Percentiles rank a stretch among this genome's conserved stretches.
phyloP scores from a whole-genome alignment of 2,888 invertebrate genomes.

The Mylabris sibirica region DNA sequence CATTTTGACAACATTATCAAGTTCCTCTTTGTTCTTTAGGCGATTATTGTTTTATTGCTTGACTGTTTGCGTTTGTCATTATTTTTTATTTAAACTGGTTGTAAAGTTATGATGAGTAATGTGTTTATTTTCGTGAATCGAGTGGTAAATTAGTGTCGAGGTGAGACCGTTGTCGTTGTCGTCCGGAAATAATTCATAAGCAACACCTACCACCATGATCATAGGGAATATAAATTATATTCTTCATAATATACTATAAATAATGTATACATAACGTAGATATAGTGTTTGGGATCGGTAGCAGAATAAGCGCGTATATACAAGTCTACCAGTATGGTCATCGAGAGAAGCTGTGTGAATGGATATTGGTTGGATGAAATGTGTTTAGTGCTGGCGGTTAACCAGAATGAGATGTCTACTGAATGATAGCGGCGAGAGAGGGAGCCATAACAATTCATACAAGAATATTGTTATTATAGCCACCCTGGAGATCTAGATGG shows the following conservation, averaged over 20 bases:
- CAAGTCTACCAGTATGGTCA: constrained; percentile 24
- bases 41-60: neutral
- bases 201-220: constrained; percentile 31
- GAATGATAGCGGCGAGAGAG: constrained; percentile 44
- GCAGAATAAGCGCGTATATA: constrained; percentile 8
- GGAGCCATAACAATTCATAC: constrained; percentile 46
- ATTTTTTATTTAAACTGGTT: neutral
- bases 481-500: constrained; percentile 56
- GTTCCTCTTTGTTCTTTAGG: constrained; percentile 18
- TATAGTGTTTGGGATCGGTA: constrained; percentile 11
- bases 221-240: constrained; percentile 22
- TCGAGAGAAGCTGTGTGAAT: constrained; percentile 47
- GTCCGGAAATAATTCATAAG: constrained; percentile 28
- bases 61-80: neutral
- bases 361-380: constrained; percentile 44
- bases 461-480: constrained; percentile 53
- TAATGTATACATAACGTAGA: too few relatives aligned
- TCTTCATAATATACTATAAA: constrained; percentile 20
- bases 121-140: constrained; percentile 32
- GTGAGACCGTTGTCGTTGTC: constrained; percentile 20
- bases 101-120: constrained; percentile 26
- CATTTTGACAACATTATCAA: constrained; percentile 24
- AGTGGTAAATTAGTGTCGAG: constrained; percentile 26
- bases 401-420: constrained; percentile 49
- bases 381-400: constrained; percentile 48